phyloP scores from a whole-genome alignment of 2,797 vertebrate species.

The Sebastiscus tertius region DNA sequence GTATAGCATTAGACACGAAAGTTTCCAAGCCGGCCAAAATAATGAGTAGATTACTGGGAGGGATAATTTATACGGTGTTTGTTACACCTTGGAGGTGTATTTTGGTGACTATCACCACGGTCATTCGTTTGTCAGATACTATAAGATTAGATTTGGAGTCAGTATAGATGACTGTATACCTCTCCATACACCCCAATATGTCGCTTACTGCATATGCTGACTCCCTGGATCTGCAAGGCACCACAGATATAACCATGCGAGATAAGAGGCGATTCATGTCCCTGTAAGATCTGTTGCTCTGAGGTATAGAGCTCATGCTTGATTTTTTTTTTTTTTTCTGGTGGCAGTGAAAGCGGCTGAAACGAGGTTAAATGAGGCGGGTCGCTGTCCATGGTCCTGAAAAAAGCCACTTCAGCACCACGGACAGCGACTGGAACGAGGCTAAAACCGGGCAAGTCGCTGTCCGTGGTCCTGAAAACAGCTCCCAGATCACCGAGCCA shows the following conservation, averaged over 20 bases:
- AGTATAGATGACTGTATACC: background rate
- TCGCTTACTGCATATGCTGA: background rate
- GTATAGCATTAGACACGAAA: conserved; percentile 18
- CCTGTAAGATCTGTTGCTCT: conserved; percentile 31
- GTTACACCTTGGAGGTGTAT: background rate
- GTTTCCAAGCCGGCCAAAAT: conserved; percentile 32
- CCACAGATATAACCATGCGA: conserved; percentile 19
- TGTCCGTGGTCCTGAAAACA: conserved; percentile 29
- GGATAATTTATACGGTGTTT: background rate
- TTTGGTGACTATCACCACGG: background rate
- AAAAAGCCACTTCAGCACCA: conserved; percentile 48
- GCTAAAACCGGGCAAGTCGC: background rate
- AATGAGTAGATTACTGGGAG: background rate
- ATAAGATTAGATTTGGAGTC: background rate
- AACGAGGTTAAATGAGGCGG: background rate
- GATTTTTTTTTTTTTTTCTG: background rate
- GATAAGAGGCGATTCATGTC: conserved; percentile 47
- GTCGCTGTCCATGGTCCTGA: conserved; percentile 34
- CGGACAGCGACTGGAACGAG: conserved; percentile 43
- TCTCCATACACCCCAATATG: background rate
- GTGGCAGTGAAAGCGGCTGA: background rate
- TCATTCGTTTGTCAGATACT: background rate
- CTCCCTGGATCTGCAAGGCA: conserved; percentile 30
- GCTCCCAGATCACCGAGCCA: background rate
- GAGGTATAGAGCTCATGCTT: conserved; percentile 14